Conservation (phyloP, 2,797 vertebrate species). For the Spondyliosoma cantharus region DNA sequence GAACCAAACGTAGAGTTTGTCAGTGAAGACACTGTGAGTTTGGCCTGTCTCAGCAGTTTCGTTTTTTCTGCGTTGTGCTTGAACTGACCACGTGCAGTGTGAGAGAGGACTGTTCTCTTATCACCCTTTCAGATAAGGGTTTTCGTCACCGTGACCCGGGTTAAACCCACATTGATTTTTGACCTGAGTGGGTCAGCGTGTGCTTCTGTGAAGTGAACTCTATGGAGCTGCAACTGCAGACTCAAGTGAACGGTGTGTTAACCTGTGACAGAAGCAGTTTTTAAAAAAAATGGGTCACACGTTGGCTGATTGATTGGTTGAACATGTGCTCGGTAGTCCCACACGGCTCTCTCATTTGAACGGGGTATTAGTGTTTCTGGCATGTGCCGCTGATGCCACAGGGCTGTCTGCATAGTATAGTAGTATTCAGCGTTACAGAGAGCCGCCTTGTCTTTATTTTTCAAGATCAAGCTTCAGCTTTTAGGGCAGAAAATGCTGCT, state of each 20-base stretch:
- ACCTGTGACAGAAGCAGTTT: slow-evolving; percentile 29
- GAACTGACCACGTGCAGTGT: background rate
- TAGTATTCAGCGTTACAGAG: slow-evolving; percentile 31
- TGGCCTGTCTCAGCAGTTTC: slow-evolving; percentile 11
- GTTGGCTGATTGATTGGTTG: slow-evolving; percentile 16
- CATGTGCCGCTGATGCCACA: slow-evolving; percentile 56
- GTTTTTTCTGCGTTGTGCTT: background rate
- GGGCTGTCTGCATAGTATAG: slow-evolving; percentile 65
- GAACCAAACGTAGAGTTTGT: background rate
- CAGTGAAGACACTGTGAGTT: slow-evolving; percentile 8
- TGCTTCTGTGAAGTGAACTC: slow-evolving; percentile 23
- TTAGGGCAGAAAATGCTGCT: slow-evolving; percentile 66
- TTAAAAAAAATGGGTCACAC: slow-evolving; percentile 58
- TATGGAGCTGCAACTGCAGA: slow-evolving; percentile 2
- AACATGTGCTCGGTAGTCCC: slow-evolving; percentile 30
- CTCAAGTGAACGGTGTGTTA: slow-evolving; percentile 17
- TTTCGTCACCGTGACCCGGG: slow-evolving; percentile 14
- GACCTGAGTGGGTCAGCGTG: slow-evolving; percentile 11
- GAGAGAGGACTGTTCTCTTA: slow-evolving; percentile 14
- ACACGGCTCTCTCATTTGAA: slow-evolving; percentile 47
- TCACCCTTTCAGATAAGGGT: slow-evolving; percentile 4
- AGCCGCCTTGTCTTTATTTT: slow-evolving; percentile 66
- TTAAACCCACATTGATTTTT: slow-evolving; percentile 27
- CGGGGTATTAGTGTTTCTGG: slow-evolving; percentile 55
- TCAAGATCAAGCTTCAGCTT: slow-evolving; percentile 70